Conservation (phyloP, 2,113 vertebrate species). For the Corynorhinus townsendii region DNA sequence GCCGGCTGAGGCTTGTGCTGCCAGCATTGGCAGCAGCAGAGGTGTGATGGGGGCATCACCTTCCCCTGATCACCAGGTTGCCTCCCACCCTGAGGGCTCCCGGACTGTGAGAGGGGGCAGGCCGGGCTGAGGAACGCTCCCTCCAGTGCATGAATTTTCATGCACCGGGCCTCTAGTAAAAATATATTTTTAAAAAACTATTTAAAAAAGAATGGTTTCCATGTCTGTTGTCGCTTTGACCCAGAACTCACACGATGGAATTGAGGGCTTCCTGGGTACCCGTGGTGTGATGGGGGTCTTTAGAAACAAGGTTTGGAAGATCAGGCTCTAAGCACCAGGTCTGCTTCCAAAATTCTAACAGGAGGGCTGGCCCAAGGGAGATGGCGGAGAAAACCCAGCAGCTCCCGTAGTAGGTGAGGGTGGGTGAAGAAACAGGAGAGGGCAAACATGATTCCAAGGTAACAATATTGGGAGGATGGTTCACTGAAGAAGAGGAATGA, state of each 20-base stretch:
- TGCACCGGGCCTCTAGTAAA: too few relatives aligned
- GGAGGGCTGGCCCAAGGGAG: neutral
- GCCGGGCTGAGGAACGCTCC: too few relatives aligned
- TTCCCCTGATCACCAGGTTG: too few relatives aligned
- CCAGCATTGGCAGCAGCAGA: too few relatives aligned
- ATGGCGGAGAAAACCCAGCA: neutral
- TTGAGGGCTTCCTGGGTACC: neutral
- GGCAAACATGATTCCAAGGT: neutral
- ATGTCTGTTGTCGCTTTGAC: neutral
- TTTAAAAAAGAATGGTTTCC: neutral
- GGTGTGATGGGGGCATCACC: too few relatives aligned
- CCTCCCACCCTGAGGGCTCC: too few relatives aligned
- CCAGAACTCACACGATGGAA: neutral
- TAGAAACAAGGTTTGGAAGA: neutral
- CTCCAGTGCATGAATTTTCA: too few relatives aligned
- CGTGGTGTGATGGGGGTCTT: neutral
- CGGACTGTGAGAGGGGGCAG: too few relatives aligned
- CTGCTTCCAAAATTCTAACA: neutral
- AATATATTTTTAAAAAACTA: too few relatives aligned
- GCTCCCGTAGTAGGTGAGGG: neutral
- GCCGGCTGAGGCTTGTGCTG: too few relatives aligned
- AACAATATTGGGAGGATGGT: accelerated
- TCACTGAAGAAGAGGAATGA: neutral
- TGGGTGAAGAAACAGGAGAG: neutral
- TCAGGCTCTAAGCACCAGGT: neutral